phyloP scores from a whole-genome alignment of 1,140 invertebrate genomes.

The Ooceraea biroi region DNA sequence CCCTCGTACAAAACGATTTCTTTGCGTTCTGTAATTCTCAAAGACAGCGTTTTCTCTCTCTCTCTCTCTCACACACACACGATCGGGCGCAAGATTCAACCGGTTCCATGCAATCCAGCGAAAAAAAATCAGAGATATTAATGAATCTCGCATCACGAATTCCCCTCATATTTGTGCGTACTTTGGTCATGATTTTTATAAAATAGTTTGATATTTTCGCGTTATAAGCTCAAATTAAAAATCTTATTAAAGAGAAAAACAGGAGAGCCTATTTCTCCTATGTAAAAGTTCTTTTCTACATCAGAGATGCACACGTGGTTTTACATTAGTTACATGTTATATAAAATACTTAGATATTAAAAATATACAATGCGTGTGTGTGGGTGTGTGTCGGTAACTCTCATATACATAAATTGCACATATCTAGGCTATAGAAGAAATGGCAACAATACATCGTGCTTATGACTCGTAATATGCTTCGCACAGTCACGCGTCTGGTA shows the following conservation, averaged over 20 bases:
- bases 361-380: constrained; percentile 78
- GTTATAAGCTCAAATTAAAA: constrained; percentile 71
- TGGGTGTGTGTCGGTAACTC: constrained; percentile 80
- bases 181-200: constrained; percentile 81
- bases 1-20: no score
- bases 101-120: no score
- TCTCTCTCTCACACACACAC: no score
- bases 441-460: constrained; percentile 80
- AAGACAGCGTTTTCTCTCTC: no score
- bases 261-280: constrained; percentile 58
- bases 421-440: constrained; percentile 78
- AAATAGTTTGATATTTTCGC: constrained; percentile 72
- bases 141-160: no score
- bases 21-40: no score
- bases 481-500: constrained; percentile 36
- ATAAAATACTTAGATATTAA: constrained; percentile 80
- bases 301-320: constrained; percentile 54
- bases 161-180: constrained; percentile 61
- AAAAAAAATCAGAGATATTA: no score
- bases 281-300: constrained; percentile 65
- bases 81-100: no score
- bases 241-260: constrained; percentile 63
- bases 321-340: constrained; percentile 63
- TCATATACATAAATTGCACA: constrained; percentile 83
- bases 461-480: constrained; percentile 69